Evolutionary conservation across 2,888 invertebrate species (phyloP).

Genomic region (Lymantria monacha): DNA sequence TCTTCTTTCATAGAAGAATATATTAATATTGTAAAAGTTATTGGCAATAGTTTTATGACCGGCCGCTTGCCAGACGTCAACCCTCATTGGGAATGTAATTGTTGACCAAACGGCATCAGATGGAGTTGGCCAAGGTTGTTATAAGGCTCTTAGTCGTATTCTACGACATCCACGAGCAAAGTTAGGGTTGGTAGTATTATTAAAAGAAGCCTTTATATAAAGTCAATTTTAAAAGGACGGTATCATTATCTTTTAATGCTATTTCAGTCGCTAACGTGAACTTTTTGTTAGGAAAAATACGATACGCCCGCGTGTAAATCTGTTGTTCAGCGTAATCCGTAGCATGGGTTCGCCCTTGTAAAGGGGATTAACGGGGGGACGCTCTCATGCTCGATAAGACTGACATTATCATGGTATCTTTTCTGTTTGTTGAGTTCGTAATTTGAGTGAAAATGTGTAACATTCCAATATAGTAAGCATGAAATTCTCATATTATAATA

Average conservation of each 20-base stretch:
- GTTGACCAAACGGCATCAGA: no score
- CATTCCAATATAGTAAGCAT: not conserved
- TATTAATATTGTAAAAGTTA: no score
- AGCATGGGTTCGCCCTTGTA: conserved; percentile 5
- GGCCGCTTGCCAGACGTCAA: no score
- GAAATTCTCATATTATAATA: no score
- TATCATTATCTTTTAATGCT: not conserved
- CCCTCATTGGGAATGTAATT: no score
- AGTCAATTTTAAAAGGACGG: not conserved
- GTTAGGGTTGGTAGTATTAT: no score
- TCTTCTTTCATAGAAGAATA: no score
- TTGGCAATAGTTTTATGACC: no score
- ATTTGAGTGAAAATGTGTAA: not conserved
- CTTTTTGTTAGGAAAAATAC: conserved; percentile 1
- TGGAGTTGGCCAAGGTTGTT: no score
- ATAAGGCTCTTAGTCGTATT: no score
- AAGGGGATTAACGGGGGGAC: conserved; percentile 4
- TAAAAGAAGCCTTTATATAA: not conserved
- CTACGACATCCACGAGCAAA: no score
- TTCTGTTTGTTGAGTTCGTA: conserved; percentile 1
- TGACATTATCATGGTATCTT: conserved; percentile 2
- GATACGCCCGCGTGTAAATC: not conserved
- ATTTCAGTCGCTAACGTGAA: not conserved
- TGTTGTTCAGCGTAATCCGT: conserved; percentile 5
- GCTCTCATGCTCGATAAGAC: not conserved